Percentiles rank a stretch among this genome's conserved stretches.
These are phyloP conservation scores for Oreochromis tanganicae DNA, from an alignment of 2,113 vertebrate species.

Conservation along the genomic window DNA sequence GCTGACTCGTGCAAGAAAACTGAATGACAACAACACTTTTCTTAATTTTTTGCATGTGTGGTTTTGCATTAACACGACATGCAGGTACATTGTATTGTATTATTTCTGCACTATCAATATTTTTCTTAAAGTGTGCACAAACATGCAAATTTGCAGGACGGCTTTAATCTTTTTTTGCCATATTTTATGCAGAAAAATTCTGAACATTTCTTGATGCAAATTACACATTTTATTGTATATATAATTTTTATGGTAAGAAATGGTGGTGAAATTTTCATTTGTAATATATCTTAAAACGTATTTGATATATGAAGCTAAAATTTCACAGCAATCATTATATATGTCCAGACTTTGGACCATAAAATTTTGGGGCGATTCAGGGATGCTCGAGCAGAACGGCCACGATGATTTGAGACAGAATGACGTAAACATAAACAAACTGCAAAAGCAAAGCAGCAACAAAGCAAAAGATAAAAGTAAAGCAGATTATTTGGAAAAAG, in stretches of 20 bases:
- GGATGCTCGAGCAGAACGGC: neutral
- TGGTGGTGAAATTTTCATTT: neutral
- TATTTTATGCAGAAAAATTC: neutral
- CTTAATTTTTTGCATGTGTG: neutral
- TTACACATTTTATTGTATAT: neutral
- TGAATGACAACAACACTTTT: neutral
- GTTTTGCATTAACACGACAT: neutral
- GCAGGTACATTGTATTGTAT: neutral
- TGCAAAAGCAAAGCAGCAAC: slow-evolving; percentile 8
- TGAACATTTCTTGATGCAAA: neutral
- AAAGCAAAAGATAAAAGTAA: slow-evolving; percentile 10
- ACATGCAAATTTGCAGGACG: neutral
- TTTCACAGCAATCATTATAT: neutral
- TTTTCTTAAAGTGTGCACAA: neutral
- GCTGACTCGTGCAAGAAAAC: neutral
- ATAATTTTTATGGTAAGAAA: neutral
- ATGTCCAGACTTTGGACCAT: neutral
- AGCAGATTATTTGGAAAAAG: neutral
- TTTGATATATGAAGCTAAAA: neutral
- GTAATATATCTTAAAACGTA: neutral
- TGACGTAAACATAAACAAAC: slow-evolving; percentile 17
- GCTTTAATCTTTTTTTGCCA: neutral
- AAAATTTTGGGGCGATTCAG: neutral
- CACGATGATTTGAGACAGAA: neutral
- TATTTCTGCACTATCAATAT: neutral